These are phyloP conservation scores for Anoplius nigerrimus DNA, from an alignment of 2,888 invertebrate species.

Conservation along the genomic window DNA sequence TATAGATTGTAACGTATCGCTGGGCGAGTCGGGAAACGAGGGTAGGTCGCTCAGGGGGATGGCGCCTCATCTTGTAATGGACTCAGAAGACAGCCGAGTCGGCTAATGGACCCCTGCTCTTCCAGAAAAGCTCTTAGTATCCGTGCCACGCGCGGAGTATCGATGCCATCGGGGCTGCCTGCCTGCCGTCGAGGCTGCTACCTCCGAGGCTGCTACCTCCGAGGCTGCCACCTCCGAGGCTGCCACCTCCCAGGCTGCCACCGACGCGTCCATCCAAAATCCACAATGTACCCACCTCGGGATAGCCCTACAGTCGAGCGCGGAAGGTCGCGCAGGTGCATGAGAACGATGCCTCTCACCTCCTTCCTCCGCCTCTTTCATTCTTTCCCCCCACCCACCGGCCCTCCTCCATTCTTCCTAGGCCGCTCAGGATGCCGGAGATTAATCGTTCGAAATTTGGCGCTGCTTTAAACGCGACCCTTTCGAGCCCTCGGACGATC, in stretches of 20 bases:
- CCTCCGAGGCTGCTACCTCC: slow-evolving; percentile 30
- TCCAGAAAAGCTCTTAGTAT: slow-evolving; percentile 73
- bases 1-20: slow-evolving; percentile 53
- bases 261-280: slow-evolving; percentile 57
- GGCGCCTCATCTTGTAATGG: slow-evolving; percentile 75
- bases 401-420: neutral
- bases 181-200: slow-evolving; percentile 23
- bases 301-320: neutral
- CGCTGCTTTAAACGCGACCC: no score
- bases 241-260: no score
- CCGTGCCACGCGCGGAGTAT: slow-evolving; percentile 68
- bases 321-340: neutral
- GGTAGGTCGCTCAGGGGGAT: slow-evolving; percentile 59
- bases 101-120: slow-evolving; percentile 74
- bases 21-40: slow-evolving; percentile 58
- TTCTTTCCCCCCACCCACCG: neutral
- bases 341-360: no score
- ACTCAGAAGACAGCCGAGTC: slow-evolving; percentile 75
- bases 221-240: neutral
- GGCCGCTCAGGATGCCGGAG: slow-evolving; percentile 16
- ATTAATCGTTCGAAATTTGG: neutral
- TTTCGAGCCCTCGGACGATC: no score
- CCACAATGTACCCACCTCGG: slow-evolving; percentile 37
- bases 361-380: no score
- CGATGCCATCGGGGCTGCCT: slow-evolving; percentile 63